Evolutionary conservation across 2,113 vertebrate species (phyloP), one percentile per base, ranked within the genome.

Genomic region (Leuciscus idus): DNA sequence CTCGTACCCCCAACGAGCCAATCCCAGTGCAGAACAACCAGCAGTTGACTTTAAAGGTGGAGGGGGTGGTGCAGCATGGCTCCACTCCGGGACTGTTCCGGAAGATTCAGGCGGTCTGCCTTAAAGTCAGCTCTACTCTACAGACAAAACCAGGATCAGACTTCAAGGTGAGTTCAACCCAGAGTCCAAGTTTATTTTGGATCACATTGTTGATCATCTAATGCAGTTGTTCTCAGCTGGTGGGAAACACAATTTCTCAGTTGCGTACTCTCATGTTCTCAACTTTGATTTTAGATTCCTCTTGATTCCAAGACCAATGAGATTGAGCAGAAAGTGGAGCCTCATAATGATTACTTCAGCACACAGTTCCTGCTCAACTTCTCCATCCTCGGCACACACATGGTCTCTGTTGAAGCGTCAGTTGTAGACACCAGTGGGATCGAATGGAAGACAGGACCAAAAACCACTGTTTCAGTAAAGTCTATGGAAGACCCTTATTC

Each of bases 301-400:
- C 90, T 97, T 2, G 98, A 99, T 87, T 92, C 85, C 62, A 96
- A 96, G 93, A 97, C 96, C 50, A 99, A 98, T 61, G 98, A 99
- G 93, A 98, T 99, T 88, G 97, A 99, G 89, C 98, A 99, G 94
- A 95, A 95, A 19, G 98, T 99, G 0, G 97, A 98, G 79, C 98
- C 98, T 1, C 98, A 99, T 91, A 99, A 99, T 0, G 98, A 99
- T 92, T 99, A 99, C 93, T 99, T 99, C 94, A 99, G 98, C 95
- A 99, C 97, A 64, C 98, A 99, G 87, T 99, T 99, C 90, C 91
- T 99, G 88, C 92, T 99, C 75, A 98, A 98, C 93, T 99, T 98
- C 83, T 93, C 96, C 21, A 92, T 98, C 83, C 93, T 98, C 80
- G 98, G 98, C 46, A 98, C 95, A 23, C 98, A 99, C 92, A 93